Evolutionary conservation across 2,888 invertebrate species (phyloP).

Genomic region (Germaria angustata): DNA sequence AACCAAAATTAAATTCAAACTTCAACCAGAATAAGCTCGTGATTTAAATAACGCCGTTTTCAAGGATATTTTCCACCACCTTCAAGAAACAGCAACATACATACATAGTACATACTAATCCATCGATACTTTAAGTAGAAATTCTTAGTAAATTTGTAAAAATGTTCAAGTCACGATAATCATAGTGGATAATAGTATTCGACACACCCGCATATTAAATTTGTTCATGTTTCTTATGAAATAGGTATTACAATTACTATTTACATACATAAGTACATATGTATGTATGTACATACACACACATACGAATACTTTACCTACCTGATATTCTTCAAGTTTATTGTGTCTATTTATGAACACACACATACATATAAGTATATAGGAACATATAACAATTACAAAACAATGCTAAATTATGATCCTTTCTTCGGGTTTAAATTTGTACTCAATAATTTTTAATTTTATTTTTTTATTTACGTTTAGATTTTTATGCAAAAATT

Average conservation of each 20-base stretch:
- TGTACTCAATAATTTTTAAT: neutral
- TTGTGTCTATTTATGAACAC: neutral
- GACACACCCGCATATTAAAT: too few species aligned
- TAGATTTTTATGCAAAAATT: neutral
- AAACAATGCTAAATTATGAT: neutral
- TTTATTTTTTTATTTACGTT: neutral
- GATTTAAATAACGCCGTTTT: too few species aligned
- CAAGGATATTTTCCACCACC: too few species aligned
- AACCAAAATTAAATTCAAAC: too few species aligned
- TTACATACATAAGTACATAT: neutral
- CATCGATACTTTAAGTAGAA: too few species aligned
- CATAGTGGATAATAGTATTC: too few species aligned
- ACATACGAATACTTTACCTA: neutral
- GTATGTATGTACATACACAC: neutral
- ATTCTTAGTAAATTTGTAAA: too few species aligned
- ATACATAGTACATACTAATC: too few species aligned
- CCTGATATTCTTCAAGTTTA: slow-evolving; percentile 6
- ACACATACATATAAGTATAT: neutral
- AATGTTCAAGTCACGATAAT: too few species aligned
- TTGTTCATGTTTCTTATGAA: too few species aligned
- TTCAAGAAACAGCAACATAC: too few species aligned
- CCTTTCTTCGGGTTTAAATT: neutral
- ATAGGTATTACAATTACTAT: neutral
- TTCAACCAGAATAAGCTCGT: too few species aligned
- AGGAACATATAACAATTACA: neutral